These are phyloP conservation scores for Limanda limanda DNA, from an alignment of 2,113 vertebrate genomes.

Conservation along the genomic window DNA sequence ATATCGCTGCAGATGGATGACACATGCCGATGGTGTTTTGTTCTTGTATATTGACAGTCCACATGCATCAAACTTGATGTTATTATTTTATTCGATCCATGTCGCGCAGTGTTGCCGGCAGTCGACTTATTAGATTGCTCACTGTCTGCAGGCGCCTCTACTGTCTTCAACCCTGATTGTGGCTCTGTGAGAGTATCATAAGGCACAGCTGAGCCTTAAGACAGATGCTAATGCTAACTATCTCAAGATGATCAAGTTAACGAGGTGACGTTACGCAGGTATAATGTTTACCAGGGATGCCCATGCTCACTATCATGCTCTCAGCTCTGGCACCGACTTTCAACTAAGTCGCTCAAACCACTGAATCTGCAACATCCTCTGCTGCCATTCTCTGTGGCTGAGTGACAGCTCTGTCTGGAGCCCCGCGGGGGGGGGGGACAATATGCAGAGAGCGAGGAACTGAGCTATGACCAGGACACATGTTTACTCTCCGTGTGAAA, in stretches of 20 bases:
- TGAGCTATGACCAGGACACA: background rate
- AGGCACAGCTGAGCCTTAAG: background rate
- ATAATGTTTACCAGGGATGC: background rate
- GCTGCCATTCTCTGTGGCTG: background rate
- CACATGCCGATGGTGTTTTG: background rate
- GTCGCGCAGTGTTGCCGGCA: background rate
- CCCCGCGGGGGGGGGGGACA: background rate
- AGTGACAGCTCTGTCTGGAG: background rate
- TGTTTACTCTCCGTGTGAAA: background rate
- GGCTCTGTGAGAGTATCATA: background rate
- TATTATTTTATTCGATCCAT: background rate
- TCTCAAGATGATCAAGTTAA: background rate
- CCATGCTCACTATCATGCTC: background rate
- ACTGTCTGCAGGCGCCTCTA: background rate
- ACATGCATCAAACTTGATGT: background rate
- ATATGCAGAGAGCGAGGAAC: background rate
- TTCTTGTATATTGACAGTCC: background rate
- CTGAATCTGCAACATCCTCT: background rate
- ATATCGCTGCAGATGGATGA: background rate
- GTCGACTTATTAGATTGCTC: background rate
- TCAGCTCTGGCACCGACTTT: background rate
- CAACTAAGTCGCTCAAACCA: background rate
- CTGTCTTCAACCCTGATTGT: background rate
- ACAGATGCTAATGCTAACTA: background rate
- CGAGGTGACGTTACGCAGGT: background rate